Evolutionary conservation across 2,888 invertebrate species (phyloP), one percentile per base, ranked within the genome.

Genomic region (Drosophila prolongata): DNA sequence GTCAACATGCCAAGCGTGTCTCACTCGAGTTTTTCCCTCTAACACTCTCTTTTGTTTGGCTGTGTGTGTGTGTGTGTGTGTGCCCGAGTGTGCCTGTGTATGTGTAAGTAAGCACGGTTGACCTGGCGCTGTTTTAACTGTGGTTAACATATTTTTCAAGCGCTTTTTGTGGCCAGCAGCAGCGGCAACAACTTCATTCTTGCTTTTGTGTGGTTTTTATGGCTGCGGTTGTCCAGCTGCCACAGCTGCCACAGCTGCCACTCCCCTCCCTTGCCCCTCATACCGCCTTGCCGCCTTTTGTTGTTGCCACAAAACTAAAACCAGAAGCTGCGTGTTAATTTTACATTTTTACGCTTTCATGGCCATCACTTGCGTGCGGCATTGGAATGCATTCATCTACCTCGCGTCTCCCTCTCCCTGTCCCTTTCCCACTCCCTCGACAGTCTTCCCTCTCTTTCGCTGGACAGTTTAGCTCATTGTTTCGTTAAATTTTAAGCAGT

Each of bases 311-410:
- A 86, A 84, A 79, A 86, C 84, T 83, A 83, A 86, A 87, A 84
- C 85, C 89, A 85, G 83, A 85, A 85, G 85, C 89, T 88, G 85
- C 89, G 85, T 85, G 85, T 85, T 85, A 87, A 87, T 85, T 85
- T 88, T 80, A 85, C 89, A 88, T 85, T 85, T 85, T 88, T 87
- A 88, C 78, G 88, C 87, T 86, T 88, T 88, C 85, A 88, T 85
- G 85, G 85, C 75, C 85, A 75, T 78, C 85, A 85, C 79, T 85
- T 85, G 89, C 88, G 89, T 88, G 87, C 53, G 65, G 76, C 77
- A 78, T 75, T 60, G 79, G 79, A 84, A 82, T 84, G 77, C 67
- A 66, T 65, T 59, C 61, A 47, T 59, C 75, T 56, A 53, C 56
- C 37, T 13, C 35, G 35, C n/a, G n/a, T n/a, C n/a, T n/a, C 30